Evolutionary conservation across 2,797 vertebrate genomes (phyloP).

Genomic region (Amblyopsis hoosieri): DNA sequence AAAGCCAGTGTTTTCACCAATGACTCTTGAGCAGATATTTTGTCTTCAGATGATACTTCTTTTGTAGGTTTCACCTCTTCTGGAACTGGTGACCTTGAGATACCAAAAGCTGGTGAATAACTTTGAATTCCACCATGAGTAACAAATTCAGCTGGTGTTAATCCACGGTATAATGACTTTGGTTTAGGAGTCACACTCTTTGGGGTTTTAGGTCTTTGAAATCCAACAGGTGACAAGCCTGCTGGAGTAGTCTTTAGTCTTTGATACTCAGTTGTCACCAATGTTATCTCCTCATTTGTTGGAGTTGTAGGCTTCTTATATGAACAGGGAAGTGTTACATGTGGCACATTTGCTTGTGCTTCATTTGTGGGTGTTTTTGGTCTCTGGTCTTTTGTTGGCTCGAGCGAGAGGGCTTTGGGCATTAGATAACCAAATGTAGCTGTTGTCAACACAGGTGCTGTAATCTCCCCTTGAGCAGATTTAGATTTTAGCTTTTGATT

Average conservation of each 20-base stretch:
- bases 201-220: slow-evolving; percentile 75
- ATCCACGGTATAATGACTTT: slow-evolving; percentile 73
- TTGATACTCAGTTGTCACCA: slow-evolving; percentile 56
- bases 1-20: slow-evolving; percentile 13
- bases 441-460: slow-evolving; percentile 40
- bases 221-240: slow-evolving; percentile 44
- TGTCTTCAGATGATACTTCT: slow-evolving; percentile 27
- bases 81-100: slow-evolving; percentile 38
- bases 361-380: slow-evolving; percentile 28
- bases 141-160: slow-evolving; percentile 77
- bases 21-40: slow-evolving; percentile 32
- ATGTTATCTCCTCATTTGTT: slow-evolving; percentile 57
- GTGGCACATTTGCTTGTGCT: slow-evolving; percentile 15
- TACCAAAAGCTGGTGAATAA: slow-evolving; percentile 66
- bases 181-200: slow-evolving; percentile 55
- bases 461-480: slow-evolving; percentile 15
- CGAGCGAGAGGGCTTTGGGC: slow-evolving; percentile 4
- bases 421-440: slow-evolving; percentile 26
- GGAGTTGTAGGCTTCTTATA: slow-evolving; percentile 64
- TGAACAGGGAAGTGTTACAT: slow-evolving; percentile 11
- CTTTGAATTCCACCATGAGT: slow-evolving; percentile 77
- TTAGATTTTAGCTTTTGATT: slow-evolving; percentile 43
- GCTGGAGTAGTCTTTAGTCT: slow-evolving; percentile 60
- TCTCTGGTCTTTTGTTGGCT: neutral
- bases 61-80: slow-evolving; percentile 41